Percentiles rank a stretch among this genome's conserved stretches.
Conservation (phyloP, 2,113 vertebrate species). For the Hypanus sabinus region DNA sequence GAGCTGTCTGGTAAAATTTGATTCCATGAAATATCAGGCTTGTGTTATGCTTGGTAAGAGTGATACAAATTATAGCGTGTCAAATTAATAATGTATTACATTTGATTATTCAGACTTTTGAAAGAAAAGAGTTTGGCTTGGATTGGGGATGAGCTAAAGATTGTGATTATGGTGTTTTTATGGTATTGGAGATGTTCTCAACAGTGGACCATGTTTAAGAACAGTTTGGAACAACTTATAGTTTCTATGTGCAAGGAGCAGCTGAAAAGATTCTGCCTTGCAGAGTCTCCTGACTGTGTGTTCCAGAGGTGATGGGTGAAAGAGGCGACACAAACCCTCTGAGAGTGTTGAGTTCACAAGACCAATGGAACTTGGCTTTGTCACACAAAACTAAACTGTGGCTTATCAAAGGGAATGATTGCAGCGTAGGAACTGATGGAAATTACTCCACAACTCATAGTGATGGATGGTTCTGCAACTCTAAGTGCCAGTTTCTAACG, state of each 20-base stretch:
- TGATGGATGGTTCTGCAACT: neutral
- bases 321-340: neutral
- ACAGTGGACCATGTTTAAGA: neutral
- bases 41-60: neutral
- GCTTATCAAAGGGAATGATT: neutral
- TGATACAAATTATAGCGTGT: neutral
- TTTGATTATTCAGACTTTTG: neutral
- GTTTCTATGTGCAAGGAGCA: neutral
- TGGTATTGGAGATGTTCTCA: too few relatives aligned
- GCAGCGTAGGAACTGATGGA: neutral
- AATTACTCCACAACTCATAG: neutral
- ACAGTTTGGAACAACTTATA: neutral
- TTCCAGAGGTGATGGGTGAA: neutral
- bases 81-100: neutral
- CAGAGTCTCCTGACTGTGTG: neutral
- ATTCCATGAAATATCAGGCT: neutral
- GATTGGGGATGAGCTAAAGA: neutral
- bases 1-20: neutral
- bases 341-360: neutral
- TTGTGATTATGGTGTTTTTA: neutral
- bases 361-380: neutral
- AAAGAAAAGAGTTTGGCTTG: neutral
- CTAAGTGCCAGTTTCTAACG: neutral
- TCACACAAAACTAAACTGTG: neutral
- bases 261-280: neutral